Evolutionary conservation across 2,888 invertebrate genomes (phyloP).

Genomic region (Clistopyga incitator): DNA sequence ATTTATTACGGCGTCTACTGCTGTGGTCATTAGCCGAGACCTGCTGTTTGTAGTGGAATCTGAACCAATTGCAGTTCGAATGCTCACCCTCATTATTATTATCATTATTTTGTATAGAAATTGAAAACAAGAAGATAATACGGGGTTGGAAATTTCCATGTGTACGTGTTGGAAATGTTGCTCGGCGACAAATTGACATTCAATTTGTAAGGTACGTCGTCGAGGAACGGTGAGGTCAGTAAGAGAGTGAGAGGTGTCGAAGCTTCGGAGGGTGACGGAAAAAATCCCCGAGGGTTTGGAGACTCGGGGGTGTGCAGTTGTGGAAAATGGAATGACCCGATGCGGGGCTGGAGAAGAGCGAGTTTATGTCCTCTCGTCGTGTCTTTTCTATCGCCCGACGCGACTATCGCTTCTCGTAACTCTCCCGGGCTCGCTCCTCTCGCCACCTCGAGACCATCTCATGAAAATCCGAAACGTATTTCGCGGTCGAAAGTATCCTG

Average conservation of each 20-base stretch:
- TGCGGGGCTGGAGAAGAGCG: slow-evolving; percentile 22
- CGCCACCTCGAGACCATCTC: slow-evolving; percentile 35
- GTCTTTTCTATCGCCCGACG: slow-evolving; percentile 47
- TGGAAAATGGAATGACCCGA: slow-evolving; percentile 47
- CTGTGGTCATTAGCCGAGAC: too few species aligned
- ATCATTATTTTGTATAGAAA: slow-evolving; percentile 5
- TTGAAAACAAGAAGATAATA: not conserved
- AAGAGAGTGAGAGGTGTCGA: slow-evolving; percentile 33
- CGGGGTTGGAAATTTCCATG: not conserved
- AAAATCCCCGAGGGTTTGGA: slow-evolving; percentile 51
- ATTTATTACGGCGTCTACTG: too few species aligned
- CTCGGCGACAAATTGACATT: slow-evolving; percentile 61
- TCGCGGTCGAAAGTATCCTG: slow-evolving; percentile 37
- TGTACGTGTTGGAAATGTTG: slow-evolving; percentile 10
- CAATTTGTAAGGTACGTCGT: slow-evolving; percentile 58
- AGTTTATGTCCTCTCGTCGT: slow-evolving; percentile 35
- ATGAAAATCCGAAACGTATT: slow-evolving; percentile 64
- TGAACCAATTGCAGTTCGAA: too few species aligned
- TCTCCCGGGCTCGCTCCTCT: slow-evolving; percentile 28
- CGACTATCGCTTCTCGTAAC: slow-evolving; percentile 54
- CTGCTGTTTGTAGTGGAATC: too few species aligned
- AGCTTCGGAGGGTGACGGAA: slow-evolving; percentile 46
- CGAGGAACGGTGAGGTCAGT: not conserved
- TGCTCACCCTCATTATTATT: too few species aligned
- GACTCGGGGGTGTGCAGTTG: slow-evolving; percentile 25